A percentile compares a stretch with the other conserved stretches of the same genome.
phyloP scores from a whole-genome alignment of 2,888 invertebrate species.

The Eupithecia insigniata region DNA sequence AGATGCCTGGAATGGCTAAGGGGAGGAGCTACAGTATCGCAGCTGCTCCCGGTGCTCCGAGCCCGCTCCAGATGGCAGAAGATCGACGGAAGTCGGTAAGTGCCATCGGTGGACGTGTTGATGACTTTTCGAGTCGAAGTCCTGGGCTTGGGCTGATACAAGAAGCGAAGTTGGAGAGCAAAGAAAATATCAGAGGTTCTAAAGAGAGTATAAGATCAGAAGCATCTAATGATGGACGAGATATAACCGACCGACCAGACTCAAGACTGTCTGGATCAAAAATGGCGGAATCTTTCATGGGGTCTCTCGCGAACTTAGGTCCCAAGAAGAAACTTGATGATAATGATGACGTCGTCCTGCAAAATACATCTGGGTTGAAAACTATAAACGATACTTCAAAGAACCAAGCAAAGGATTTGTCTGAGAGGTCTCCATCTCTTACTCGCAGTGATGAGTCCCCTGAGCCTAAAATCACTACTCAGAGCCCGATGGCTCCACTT shows the following conservation, averaged over 20 bases:
- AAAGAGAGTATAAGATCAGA: conserved; percentile 76
- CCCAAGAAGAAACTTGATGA: conserved; percentile 73
- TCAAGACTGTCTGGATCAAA: conserved; percentile 77
- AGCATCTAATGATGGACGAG: conserved; percentile 63
- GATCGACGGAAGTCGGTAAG: conserved; percentile 81
- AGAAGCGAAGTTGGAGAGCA: conserved; percentile 74
- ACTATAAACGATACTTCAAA: conserved; percentile 51
- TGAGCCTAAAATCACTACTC: conserved; percentile 68
- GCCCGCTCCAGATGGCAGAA: conserved; percentile 76
- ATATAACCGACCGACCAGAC: conserved; percentile 71
- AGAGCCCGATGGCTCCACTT: conserved; percentile 54
- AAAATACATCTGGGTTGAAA: conserved; percentile 63
- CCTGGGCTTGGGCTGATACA: conserved; percentile 78
- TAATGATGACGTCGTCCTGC: conserved; percentile 76
- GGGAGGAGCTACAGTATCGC: conserved; percentile 83
- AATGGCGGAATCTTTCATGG: conserved; percentile 81
- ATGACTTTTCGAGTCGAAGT: conserved; percentile 69
- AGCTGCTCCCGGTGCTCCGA: conserved; percentile 77
- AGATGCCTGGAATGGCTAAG: conserved; percentile 75
- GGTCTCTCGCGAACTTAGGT: conserved; percentile 66
- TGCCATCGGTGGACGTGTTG: conserved; percentile 73
- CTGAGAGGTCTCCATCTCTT: conserved; percentile 79
- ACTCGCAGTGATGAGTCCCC: conserved; percentile 81
- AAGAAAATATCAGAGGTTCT: conserved; percentile 74
- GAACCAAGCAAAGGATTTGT: conserved; percentile 65